These are phyloP conservation scores for Rhamphomyia laevipes DNA, from an alignment of 2,888 invertebrate genomes.

Conservation along the genomic window DNA sequence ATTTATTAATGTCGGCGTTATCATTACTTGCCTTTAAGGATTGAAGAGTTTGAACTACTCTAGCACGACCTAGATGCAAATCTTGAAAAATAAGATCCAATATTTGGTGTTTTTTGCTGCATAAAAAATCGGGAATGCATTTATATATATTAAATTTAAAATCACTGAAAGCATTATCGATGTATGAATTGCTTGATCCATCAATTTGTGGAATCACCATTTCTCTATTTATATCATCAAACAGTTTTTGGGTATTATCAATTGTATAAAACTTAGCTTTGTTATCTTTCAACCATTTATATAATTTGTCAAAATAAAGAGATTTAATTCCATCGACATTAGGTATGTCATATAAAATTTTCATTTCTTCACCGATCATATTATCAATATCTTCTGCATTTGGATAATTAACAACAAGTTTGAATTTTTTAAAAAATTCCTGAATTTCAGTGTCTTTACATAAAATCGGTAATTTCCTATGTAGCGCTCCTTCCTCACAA, in stretches of 20 bases:
- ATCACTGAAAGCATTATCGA: neutral
- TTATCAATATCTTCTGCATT: neutral
- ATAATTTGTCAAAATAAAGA: neutral
- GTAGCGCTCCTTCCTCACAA: too few relatives aligned
- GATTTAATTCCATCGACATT: neutral
- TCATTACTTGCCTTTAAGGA: neutral
- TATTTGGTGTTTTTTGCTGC: neutral
- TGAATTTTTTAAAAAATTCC: conserved; percentile 1
- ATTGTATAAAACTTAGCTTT: neutral
- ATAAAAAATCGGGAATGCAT: neutral
- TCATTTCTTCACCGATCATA: too few relatives aligned
- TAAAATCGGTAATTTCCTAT: neutral
- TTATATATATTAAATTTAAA: neutral
- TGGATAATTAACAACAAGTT: conserved; percentile 1
- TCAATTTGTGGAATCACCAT: neutral
- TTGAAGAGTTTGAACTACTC: conserved; percentile 1
- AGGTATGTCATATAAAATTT: neutral
- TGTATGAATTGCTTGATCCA: neutral
- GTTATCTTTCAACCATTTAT: neutral
- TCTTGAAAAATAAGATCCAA: conserved; percentile 2
- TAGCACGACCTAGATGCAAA: neutral
- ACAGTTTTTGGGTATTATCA: neutral
- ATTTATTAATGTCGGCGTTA: neutral
- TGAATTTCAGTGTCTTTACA: neutral
- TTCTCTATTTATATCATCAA: neutral